Evolutionary conservation across 2,797 vertebrate genomes (phyloP).

Genomic region (Dicrostonyx torquatus): DNA sequence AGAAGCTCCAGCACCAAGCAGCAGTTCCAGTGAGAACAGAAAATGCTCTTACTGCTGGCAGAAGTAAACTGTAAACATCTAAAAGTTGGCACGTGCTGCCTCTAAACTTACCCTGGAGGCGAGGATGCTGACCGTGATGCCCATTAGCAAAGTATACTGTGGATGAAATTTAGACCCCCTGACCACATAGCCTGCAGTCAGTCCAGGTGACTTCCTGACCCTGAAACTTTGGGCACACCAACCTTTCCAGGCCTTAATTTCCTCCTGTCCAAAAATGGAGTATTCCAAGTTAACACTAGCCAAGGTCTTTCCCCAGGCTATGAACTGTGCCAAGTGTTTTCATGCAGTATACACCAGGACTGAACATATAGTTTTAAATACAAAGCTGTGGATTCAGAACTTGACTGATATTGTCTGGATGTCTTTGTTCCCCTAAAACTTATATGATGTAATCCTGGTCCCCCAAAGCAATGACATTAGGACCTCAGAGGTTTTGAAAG

Average conservation of each 20-base stretch:
- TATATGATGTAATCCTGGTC: neutral
- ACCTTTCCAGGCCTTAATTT: neutral
- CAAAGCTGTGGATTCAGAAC: neutral
- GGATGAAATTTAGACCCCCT: neutral
- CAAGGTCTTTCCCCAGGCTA: neutral
- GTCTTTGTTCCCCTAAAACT: neutral
- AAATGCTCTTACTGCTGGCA: neutral
- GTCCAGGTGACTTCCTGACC: neutral
- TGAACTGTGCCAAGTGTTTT: neutral
- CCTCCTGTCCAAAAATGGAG: neutral
- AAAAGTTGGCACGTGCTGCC: neutral
- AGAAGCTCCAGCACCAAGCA: neutral
- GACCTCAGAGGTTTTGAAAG: neutral
- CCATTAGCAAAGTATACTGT: fast-evolving
- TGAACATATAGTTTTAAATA: neutral
- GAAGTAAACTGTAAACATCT: neutral
- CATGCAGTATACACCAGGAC: neutral
- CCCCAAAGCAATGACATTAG: neutral
- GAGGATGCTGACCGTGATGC: neutral
- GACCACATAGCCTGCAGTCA: neutral
- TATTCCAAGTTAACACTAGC: neutral
- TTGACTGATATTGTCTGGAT: neutral
- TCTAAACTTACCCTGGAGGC: neutral
- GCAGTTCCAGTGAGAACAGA: neutral
- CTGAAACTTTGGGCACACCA: neutral